Percentiles rank a stretch among this genome's conserved stretches.
Conservation (phyloP, 2,113 vertebrate genomes). For the Meles meles region DNA sequence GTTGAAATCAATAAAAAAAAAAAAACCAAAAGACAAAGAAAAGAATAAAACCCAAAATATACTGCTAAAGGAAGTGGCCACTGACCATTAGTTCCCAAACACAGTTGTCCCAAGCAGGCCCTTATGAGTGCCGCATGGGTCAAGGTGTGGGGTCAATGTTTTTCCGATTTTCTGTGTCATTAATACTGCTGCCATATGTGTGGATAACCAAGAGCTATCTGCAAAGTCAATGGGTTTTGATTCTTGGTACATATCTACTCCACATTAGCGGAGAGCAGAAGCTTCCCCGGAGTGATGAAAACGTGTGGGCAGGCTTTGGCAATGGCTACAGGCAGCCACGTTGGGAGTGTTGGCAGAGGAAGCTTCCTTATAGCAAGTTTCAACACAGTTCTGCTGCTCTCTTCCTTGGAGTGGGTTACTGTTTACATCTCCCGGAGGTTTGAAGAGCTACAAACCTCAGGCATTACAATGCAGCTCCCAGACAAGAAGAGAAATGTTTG, state of each 20-base stretch:
- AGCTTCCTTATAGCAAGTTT: constrained; percentile 50
- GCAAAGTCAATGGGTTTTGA: not conserved
- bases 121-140: not conserved
- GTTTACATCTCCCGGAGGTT: constrained; percentile 49
- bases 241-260: not conserved
- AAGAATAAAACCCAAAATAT: not conserved
- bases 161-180: not conserved
- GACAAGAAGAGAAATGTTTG: constrained; percentile 37
- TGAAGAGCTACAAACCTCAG: constrained; percentile 47
- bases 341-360: constrained; percentile 22
- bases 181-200: not conserved
- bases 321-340: constrained; percentile 11
- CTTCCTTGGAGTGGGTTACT: constrained; percentile 54
- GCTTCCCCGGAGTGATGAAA: constrained; percentile 40
- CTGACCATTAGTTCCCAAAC: not conserved
- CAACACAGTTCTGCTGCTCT: constrained; percentile 56
- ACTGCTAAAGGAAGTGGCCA: not conserved
- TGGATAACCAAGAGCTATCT: not conserved
- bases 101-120: not conserved
- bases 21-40: not conserved
- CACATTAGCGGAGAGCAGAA: constrained; percentile 4
- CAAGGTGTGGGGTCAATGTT: not conserved
- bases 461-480: constrained; percentile 40
- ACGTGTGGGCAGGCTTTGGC: constrained; percentile 50
- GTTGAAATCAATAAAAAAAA: not conserved